Conservation (phyloP, 2,888 invertebrate genomes). For the Rugalucina vietnamica region DNA sequence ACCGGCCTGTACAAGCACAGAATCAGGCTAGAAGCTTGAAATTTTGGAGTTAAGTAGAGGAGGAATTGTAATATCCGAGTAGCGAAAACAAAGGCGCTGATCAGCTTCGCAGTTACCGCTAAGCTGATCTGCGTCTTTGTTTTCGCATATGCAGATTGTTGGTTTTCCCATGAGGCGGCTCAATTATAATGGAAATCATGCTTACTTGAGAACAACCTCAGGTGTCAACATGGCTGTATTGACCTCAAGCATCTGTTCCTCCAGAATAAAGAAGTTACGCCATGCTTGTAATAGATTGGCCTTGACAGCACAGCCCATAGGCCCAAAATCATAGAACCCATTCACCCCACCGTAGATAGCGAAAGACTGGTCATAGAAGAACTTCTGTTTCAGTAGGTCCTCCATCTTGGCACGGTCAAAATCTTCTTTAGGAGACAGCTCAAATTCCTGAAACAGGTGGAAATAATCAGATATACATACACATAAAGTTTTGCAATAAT, state of each 20-base stretch:
- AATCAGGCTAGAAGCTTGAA: too few relatives aligned
- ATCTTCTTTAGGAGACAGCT: slow-evolving; percentile 87
- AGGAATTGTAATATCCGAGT: too few relatives aligned
- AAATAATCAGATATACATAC: too few relatives aligned
- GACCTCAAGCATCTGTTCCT: slow-evolving; percentile 99
- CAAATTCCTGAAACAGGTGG: slow-evolving; percentile 87
- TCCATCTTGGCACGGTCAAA: slow-evolving; percentile 98
- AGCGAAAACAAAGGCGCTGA: too few relatives aligned
- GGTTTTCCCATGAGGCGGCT: too few relatives aligned
- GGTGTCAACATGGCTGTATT: slow-evolving; percentile 99
- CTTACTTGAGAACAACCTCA: slow-evolving; percentile 95
- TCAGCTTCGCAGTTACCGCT: too few relatives aligned
- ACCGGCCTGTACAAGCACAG: too few relatives aligned
- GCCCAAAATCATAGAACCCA: slow-evolving; percentile 98
- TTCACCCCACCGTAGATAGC: slow-evolving; percentile 97
- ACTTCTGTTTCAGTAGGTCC: slow-evolving; percentile 97
- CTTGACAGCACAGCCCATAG: slow-evolving; percentile 99
- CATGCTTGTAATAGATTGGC: slow-evolving; percentile 96
- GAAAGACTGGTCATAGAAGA: slow-evolving; percentile 99
- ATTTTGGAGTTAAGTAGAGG: too few relatives aligned
- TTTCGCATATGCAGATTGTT: too few relatives aligned
- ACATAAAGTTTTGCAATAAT: too few relatives aligned
- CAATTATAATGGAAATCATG: neutral
- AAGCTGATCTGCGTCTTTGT: too few relatives aligned
- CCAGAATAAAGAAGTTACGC: slow-evolving; percentile 97